Base-by-base conservation (phyloP, 2,797 vertebrate species). In the Centropyge bicolor region DNA sequence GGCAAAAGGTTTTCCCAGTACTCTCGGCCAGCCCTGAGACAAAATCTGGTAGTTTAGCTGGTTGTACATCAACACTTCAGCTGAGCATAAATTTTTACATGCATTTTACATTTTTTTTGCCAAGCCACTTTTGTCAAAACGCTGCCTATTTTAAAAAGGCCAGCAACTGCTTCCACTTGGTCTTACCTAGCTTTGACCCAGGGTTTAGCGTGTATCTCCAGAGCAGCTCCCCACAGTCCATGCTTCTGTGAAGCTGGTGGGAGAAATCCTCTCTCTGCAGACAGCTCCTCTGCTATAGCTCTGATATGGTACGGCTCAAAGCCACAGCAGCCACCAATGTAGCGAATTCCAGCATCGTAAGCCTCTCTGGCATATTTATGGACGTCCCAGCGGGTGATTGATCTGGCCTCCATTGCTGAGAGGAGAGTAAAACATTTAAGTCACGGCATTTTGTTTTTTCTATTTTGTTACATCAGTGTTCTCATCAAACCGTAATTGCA, bases 291-390 rank as follows among this genome's bases (percentile, higher is more conserved):
- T 8, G 96, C 93, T 78, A 97, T 93, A 0, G 97, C 97, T 85
- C 97, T 93, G 86, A 96, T 89, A n/a, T 98, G 97, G 56, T 97
- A 98, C 0, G 97, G 92, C 89, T 98, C 97, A 81, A 97, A 98
- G 24, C 97, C 97, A 78, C 97, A 98, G 93, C 97, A 98, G 66
- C 97, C 96, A 0, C 97, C 97, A 10, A 97, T 97, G 89, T 89
- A 97, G 51, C 94, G 92, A 75, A 97, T 88, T 5, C 97, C 97
- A 22, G 94, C 92, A 2, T 96, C 87, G 82, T 97, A 98, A 52
- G 97, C 97, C 61, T 96, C 95, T 77, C 97, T 95, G 82, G 96
- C 94, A 0, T 97, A 98, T 62, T 94, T 96, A 52, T 98, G 97
- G 80, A 97, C 84, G 59, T 98, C 96, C 96, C 97, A 98, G 71